A percentile compares a stretch with the other conserved stretches of the same genome.
Evolutionary conservation across 2,113 vertebrate species (phyloP).

Genomic region (Penelope pileata): DNA sequence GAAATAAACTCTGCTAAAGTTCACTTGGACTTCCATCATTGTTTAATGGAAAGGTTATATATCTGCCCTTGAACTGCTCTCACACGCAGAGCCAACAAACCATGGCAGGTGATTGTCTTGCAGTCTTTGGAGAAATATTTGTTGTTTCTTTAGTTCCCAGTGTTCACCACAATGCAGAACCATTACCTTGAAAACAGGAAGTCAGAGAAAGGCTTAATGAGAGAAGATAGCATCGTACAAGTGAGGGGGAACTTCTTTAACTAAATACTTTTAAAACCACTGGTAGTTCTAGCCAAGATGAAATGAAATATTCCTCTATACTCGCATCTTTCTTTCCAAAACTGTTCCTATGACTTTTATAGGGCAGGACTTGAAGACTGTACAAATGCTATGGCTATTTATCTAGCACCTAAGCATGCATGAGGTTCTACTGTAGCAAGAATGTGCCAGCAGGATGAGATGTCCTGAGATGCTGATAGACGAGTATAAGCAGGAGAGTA

Average conservation of each 20-base stretch:
- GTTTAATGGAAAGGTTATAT: neutral
- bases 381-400: neutral
- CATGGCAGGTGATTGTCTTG: neutral
- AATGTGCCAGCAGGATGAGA: neutral
- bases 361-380: neutral
- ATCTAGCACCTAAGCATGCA: neutral
- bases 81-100: neutral
- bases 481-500: neutral
- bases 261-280: neutral
- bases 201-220: neutral
- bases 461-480: neutral
- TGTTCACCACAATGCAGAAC: neutral
- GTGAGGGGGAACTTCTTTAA: neutral
- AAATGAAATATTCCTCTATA: neutral
- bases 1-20: neutral
- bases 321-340: neutral
- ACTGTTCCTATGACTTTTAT: neutral
- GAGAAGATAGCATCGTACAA: neutral
- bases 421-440: neutral
- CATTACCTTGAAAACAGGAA: neutral
- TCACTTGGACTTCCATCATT: neutral
- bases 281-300: neutral
- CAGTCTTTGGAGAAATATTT: neutral
- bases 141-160: neutral
- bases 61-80: neutral